Evolutionary conservation across 2,113 vertebrate species (phyloP), one percentile per base, ranked within the genome.

Genomic region (Aspiorhynchus laticeps): DNA sequence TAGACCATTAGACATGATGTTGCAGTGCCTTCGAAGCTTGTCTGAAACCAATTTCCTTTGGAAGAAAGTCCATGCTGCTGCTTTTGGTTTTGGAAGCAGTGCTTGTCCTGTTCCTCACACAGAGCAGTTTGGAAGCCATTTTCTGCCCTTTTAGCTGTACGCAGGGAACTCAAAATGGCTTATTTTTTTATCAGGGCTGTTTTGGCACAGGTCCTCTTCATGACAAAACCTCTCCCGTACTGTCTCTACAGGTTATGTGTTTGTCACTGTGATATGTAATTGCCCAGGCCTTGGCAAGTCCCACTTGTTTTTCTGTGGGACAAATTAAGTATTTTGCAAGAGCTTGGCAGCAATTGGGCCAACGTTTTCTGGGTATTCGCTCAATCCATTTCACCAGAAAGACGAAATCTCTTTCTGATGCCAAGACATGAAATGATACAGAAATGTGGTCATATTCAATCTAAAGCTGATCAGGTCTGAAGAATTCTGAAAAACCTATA

Each of bases 181-280:
- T 1, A 3, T 88, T 90, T 73, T 73, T 83, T 77, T 19, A 73
- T 73, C 73, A 85, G 88, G 76, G 85, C 78, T 61, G 17, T 81
- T 26, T 74, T 92, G 56, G 59, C 69, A 65, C 65, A 36, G 8
- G 28, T 31, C 38, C 84, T 51, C 36, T 75, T 56, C 65, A 74
- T 85, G 69, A 88, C 91, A 81, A 56, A 85, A 17, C 48, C 7
- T 46, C 61, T 73, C 79, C 88, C 33, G 67, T 59, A 88, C 89
- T 91, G 82, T 90, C 88, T 91, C 10, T 90, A 91, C 93, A 92
- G 93, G 92, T 94, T 93, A 86, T 92, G 87, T 91, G 71, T 89
- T 88, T 89, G 79, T 89, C 73, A 48, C 61, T 69, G 36, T 46
- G 71, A 53, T 85, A 84, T 71, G 71, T 48, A 87, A 63, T 5